These are phyloP conservation scores for Aldabrachelys gigantea DNA, from an alignment of 2,113 vertebrate genomes.

Conservation along the genomic window DNA sequence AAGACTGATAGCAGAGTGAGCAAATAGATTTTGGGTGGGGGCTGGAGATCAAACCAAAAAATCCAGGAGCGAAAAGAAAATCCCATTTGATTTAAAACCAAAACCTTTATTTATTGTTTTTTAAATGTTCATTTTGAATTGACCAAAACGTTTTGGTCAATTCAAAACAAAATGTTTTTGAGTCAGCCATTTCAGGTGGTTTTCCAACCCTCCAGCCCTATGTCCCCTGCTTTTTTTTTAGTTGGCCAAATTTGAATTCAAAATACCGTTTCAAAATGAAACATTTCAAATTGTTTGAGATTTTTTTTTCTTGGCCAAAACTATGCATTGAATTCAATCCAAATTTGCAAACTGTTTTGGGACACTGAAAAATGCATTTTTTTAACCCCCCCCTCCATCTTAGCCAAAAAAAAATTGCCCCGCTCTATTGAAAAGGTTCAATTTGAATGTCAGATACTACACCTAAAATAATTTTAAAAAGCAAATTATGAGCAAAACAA, in stretches of 20 bases:
- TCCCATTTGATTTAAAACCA: not conserved
- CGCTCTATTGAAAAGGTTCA: not conserved
- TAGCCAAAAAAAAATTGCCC: not conserved
- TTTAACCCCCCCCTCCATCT: too few species aligned
- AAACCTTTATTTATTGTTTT: not conserved
- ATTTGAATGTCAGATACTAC: not conserved
- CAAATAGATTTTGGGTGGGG: not conserved
- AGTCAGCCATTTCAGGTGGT: not conserved
- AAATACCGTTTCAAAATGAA: not conserved
- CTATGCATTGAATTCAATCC: not conserved
- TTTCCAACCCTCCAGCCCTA: not conserved
- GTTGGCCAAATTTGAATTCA: not conserved
- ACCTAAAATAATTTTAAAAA: not conserved
- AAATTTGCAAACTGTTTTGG: not conserved
- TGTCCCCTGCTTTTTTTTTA: not conserved
- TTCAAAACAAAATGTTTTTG: not conserved
- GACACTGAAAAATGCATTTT: too few species aligned
- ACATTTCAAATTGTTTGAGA: not conserved
- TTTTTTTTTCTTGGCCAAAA: not conserved
- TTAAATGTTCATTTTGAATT: not conserved
- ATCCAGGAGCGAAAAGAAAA: not conserved
- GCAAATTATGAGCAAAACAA: not conserved
- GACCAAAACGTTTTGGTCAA: not conserved
- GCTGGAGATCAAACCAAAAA: not conserved
- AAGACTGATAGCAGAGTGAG: not conserved